Percentiles rank a stretch among this genome's conserved stretches.
phyloP scores from a whole-genome alignment of 2,113 vertebrate species.

The Nothobranchius kuhntae region DNA sequence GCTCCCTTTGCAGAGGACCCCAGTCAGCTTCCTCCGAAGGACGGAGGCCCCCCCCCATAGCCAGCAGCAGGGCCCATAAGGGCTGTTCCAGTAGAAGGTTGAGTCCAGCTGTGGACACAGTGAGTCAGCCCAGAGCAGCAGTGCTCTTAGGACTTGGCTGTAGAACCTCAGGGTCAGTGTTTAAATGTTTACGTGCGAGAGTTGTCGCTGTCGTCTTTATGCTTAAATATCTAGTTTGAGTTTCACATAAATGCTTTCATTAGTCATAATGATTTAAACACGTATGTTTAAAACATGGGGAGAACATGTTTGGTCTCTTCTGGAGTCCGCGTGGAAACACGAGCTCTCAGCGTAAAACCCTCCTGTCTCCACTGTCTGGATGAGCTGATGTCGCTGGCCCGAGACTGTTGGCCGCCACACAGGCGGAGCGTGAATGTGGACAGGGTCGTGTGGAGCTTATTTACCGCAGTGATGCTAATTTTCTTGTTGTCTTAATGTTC shows the following conservation, averaged over 20 bases:
- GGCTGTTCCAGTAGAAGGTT: conserved; percentile 76
- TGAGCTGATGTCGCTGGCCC: no score
- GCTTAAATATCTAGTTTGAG: conserved; percentile 7
- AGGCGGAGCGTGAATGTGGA: no score
- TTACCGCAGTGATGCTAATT: no score
- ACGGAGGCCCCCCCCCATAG: conserved; percentile 55
- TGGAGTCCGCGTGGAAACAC: no score
- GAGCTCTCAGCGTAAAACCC: no score
- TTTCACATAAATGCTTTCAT: not conserved
- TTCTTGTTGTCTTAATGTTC: no score
- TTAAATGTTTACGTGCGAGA: conserved; percentile 19
- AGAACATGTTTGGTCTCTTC: no score
- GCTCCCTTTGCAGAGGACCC: conserved; percentile 84
- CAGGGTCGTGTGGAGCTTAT: no score
- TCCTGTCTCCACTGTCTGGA: no score
- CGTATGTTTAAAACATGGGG: not conserved
- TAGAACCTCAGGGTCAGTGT: conserved; percentile 53
- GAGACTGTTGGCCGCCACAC: no score
- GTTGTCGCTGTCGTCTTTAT: not conserved
- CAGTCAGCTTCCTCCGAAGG: conserved; percentile 81
- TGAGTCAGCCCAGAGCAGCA: conserved; percentile 22
- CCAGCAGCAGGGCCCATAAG: conserved; percentile 42
- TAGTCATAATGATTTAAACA: not conserved
- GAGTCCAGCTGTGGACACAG: conserved; percentile 14
- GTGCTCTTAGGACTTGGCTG: conserved; percentile 20